phyloP scores from a whole-genome alignment of 2,888 invertebrate species.

The Cheilosia urbana region DNA sequence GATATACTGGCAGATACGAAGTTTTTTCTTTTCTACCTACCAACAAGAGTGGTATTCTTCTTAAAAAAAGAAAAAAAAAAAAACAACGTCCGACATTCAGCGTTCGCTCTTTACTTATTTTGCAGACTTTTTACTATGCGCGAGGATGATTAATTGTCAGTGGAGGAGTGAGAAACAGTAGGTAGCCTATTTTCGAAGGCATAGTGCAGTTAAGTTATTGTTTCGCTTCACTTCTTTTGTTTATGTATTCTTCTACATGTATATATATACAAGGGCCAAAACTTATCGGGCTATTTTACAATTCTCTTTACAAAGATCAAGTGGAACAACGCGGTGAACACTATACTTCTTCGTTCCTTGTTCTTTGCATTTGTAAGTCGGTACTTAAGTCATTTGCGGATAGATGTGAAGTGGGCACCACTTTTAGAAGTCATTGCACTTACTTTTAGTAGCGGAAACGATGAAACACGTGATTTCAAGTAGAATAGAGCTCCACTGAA shows the following conservation, averaged over 20 bases:
- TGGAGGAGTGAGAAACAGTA: not conserved
- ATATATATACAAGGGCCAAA: constrained; percentile 8
- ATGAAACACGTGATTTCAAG: too few relatives aligned
- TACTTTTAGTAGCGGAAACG: not conserved
- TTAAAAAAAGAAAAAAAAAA: too few relatives aligned
- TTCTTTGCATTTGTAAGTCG: constrained; percentile 47
- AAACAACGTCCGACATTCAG: too few relatives aligned
- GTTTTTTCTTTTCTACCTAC: not conserved
- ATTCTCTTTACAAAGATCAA: constrained; percentile 53
- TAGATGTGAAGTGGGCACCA: not conserved
- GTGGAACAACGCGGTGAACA: constrained; percentile 41
- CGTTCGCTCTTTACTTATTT: constrained; percentile 7
- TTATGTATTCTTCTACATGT: constrained; percentile 2
- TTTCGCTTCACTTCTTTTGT: constrained; percentile 32
- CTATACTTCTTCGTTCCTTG: constrained; percentile 14
- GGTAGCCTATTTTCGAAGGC: constrained; percentile 31
- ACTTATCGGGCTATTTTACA: constrained; percentile 38
- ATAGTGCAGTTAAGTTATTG: constrained; percentile 26
- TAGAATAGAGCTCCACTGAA: too few relatives aligned
- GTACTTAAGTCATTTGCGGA: not conserved
- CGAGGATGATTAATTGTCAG: constrained; percentile 15
- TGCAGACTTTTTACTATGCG: constrained; percentile 7
- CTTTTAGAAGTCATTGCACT: not conserved
- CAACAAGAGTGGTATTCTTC: not conserved
- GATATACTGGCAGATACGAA: not conserved